Base-by-base conservation (phyloP, 2,113 vertebrate species). In the Oncorhynchus mykiss region DNA sequence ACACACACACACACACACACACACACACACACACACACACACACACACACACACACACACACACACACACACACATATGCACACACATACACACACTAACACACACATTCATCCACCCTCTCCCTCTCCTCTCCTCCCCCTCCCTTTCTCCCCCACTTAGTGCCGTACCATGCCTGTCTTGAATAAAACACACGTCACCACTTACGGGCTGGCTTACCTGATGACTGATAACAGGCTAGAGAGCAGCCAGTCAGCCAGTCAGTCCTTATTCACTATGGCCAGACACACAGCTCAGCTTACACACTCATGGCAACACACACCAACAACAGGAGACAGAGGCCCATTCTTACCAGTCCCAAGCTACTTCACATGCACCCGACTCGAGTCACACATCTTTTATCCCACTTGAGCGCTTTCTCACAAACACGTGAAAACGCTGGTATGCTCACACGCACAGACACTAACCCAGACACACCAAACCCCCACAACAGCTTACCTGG, bases 401-500 rank as follows among this genome's bases (percentile, higher is more conserved):
- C 16, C 16, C 13, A 34, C 18, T 54, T 54, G 25, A 31, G 1
- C 8, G 22, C 24, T 59, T 24, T 71, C 69, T 59, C 72, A 79
- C 57, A 45, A 39, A 71, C 13, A 75, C 67, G 29, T 18, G 51
- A 18, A 24, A 18, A 25, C 65, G 14, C 74, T 34, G 3, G 8
- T 13, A 75, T 48, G 13, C 49, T 54, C 20, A 76, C 66, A 64
- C 39, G 16, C 18, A 70, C 67, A 70, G 31, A 48, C 72, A 67
- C 20, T 9, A 13, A 54, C 24, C 22, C 66, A 18, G 66, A 29
- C 66, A 25, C 51, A 48, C 18, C n/a, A 69, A 20, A 62, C 66
- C 62, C 8, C 49, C 54, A 68, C n/a, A 60, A 68, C 31, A 48
- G 75, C 96, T 97, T 96, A 99, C 97, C 97, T 96, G 97, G 96